Percentiles rank a stretch among this genome's conserved stretches.
These are phyloP conservation scores for Mechanitis messenoides DNA, from an alignment of 2,888 invertebrate species.

Conservation along the genomic window DNA sequence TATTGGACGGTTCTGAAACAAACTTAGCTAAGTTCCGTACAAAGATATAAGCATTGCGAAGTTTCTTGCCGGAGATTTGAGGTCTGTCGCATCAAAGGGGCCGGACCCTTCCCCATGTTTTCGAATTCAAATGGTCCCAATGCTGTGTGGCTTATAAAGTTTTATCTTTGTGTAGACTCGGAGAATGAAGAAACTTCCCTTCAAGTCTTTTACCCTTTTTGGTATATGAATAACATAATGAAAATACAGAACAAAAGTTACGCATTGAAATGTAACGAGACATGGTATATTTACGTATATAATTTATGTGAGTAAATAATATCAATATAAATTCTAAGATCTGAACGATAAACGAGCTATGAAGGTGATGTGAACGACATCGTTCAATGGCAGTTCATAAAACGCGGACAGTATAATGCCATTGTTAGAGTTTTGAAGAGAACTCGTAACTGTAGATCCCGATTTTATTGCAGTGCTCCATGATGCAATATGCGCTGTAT, in stretches of 20 bases:
- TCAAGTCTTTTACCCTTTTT: slow-evolving; percentile 5
- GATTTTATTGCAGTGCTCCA: slow-evolving; percentile 61
- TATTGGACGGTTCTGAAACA: slow-evolving; percentile 29
- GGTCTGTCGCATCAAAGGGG: slow-evolving; percentile 40
- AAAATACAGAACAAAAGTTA: background rate
- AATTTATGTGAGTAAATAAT: too few relatives aligned
- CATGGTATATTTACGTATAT: too few relatives aligned
- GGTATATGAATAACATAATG: background rate
- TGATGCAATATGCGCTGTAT: slow-evolving; percentile 53
- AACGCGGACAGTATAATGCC: slow-evolving; percentile 50
- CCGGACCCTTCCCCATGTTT: slow-evolving; percentile 29
- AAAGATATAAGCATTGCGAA: slow-evolving; percentile 42
- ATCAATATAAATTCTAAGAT: too few relatives aligned
- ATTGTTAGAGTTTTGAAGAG: slow-evolving; percentile 61
- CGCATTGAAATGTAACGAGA: too few relatives aligned
- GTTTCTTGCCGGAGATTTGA: slow-evolving; percentile 41
- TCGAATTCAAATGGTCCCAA: slow-evolving; percentile 26
- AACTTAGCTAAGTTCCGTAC: slow-evolving; percentile 41
- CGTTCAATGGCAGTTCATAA: slow-evolving; percentile 39
- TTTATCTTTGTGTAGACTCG: slow-evolving; percentile 9
- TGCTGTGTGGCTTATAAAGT: slow-evolving; percentile 11
- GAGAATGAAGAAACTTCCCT: slow-evolving; percentile 3
- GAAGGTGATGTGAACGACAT: slow-evolving; percentile 29
- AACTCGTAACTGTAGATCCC: slow-evolving; percentile 68
- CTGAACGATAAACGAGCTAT: slow-evolving; percentile 17